These are phyloP conservation scores for Musca domestica DNA, from an alignment of 1,140 invertebrate species.

Conservation along the genomic window DNA sequence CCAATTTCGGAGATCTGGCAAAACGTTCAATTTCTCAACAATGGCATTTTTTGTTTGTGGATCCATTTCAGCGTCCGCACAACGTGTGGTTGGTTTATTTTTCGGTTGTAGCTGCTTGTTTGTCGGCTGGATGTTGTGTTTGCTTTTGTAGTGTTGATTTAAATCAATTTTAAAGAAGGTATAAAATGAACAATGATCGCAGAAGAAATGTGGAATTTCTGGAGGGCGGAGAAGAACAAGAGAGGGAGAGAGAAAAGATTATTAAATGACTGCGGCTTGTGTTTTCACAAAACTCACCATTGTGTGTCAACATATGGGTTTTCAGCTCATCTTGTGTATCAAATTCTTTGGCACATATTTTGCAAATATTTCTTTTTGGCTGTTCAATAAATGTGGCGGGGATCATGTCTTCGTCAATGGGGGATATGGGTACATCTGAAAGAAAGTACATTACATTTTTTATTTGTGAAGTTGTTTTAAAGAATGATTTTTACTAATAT, in stretches of 20 bases:
- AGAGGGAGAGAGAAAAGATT: not conserved
- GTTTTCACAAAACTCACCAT: constrained; percentile 28
- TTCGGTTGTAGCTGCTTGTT: constrained; percentile 27
- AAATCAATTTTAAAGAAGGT: constrained; percentile 43
- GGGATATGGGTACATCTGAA: not conserved
- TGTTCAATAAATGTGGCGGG: constrained; percentile 14
- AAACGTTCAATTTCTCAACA: not conserved
- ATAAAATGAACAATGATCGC: constrained; percentile 42
- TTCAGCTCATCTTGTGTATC: constrained; percentile 38
- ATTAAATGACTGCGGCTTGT: not conserved
- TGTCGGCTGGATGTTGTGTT: constrained; percentile 33
- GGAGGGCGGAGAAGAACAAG: too few relatives aligned
- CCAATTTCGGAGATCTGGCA: not conserved
- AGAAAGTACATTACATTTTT: too few relatives aligned
- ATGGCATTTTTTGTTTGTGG: not conserved
- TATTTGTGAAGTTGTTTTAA: too few relatives aligned
- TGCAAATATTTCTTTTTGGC: constrained; percentile 24
- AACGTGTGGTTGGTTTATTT: constrained; percentile 16
- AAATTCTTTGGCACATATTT: constrained; percentile 31
- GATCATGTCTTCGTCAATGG: not conserved
- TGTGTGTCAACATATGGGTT: constrained; percentile 47
- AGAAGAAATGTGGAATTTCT: constrained; percentile 50
- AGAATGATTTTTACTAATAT: too few relatives aligned
- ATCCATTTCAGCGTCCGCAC: not conserved
- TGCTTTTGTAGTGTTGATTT: constrained; percentile 38